Percentiles rank a stretch among this genome's conserved stretches.
phyloP scores from a whole-genome alignment of 2,888 invertebrate species.

The Pseudococcus jackbeardsleyi region DNA sequence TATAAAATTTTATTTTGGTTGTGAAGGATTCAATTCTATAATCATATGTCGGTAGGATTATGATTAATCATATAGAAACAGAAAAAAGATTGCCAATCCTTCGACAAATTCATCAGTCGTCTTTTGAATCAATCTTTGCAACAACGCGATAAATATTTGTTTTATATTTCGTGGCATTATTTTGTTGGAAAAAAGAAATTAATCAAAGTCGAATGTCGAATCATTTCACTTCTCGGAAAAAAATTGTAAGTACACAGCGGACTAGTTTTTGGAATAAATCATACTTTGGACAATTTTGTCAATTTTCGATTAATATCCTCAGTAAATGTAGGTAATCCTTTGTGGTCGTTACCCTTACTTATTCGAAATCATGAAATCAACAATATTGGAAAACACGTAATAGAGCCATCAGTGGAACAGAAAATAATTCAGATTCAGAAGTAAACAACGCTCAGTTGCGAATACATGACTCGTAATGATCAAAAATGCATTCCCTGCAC shows the following conservation, averaged over 20 bases:
- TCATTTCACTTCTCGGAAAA: background rate
- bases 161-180: conserved; percentile 64
- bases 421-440: background rate
- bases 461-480: too few relatives aligned
- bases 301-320: conserved; percentile 86
- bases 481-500: too few relatives aligned
- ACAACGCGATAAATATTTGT: conserved; percentile 82
- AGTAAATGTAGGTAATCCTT: conserved; percentile 95
- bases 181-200: conserved; percentile 64
- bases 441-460: too few relatives aligned
- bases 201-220: background rate
- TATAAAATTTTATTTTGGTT: conserved; percentile 77
- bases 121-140: conserved; percentile 90
- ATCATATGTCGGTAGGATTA: too few relatives aligned
- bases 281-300: conserved; percentile 85
- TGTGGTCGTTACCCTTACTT: conserved; percentile 95
- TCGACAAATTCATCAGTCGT: conserved; percentile 97
- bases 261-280: conserved; percentile 69
- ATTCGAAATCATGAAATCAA: conserved; percentile 93
- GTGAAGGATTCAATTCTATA: conserved; percentile 86
- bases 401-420: conserved; percentile 76
- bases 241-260: background rate
- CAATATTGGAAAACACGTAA: conserved; percentile 97
- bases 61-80: conserved; percentile 88
- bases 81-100: conserved; percentile 90